phyloP scores from a whole-genome alignment of 2,888 invertebrate genomes.

The Ferrisia virgata region DNA sequence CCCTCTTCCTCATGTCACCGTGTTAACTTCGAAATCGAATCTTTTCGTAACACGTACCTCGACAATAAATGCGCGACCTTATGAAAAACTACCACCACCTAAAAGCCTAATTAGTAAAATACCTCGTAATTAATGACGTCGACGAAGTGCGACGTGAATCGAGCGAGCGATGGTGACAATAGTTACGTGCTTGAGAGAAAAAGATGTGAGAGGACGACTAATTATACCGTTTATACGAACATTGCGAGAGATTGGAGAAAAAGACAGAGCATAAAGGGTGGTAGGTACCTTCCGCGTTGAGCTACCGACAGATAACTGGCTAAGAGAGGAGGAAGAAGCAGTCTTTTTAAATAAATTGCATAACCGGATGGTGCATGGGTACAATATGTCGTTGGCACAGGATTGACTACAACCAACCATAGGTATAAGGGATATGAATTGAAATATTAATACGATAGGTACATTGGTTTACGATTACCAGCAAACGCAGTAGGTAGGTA shows the following conservation, averaged over 20 bases:
- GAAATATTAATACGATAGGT: no score
- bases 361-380: background rate
- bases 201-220: background rate
- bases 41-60: background rate
- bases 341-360: background rate
- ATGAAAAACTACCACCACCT: background rate
- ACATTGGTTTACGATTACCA: no score
- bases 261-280: no score
- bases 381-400: background rate
- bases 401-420: background rate
- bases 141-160: background rate
- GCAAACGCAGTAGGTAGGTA: no score
- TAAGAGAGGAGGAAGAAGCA: no score
- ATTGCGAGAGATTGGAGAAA: no score
- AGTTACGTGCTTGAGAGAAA: no score
- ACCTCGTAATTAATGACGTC: background rate
- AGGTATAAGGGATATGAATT: background rate
- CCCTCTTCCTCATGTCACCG: background rate
- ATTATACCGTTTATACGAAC: background rate
- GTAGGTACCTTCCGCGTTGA: no score
- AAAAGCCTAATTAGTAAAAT: background rate
- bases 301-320: no score
- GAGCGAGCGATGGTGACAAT: background rate
- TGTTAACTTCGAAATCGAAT: background rate
- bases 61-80: background rate